Conservation (phyloP, 2,113 vertebrate species). For the Agelaius tricolor region DNA sequence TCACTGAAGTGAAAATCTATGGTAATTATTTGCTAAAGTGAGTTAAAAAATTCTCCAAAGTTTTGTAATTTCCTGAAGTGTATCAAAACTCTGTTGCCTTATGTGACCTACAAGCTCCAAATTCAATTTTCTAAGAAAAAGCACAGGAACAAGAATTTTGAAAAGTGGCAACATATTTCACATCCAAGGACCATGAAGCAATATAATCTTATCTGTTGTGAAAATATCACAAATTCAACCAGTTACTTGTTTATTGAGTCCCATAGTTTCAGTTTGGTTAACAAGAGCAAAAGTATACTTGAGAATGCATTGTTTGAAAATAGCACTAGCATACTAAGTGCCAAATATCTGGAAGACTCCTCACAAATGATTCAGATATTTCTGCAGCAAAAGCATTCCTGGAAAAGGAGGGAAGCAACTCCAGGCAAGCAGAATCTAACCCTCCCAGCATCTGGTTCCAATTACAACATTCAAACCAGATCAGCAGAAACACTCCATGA, state of each 20-base stretch:
- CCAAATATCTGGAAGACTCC: background rate
- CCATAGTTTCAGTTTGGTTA: background rate
- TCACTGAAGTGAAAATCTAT: background rate
- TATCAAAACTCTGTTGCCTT: background rate
- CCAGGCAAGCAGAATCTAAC: background rate
- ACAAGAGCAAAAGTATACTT: background rate
- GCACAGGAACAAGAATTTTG: background rate
- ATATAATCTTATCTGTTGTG: background rate
- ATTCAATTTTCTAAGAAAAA: background rate
- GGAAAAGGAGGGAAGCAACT: background rate
- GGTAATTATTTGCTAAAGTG: background rate
- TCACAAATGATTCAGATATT: slow-evolving; percentile 20
- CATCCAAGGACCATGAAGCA: background rate
- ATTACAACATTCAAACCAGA: slow-evolving; percentile 20
- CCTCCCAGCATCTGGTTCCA: slow-evolving; percentile 30
- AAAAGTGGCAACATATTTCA: background rate
- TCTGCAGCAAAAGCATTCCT: background rate
- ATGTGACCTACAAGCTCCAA: background rate
- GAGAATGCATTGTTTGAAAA: background rate
- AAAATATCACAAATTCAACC: background rate
- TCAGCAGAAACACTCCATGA: slow-evolving; percentile 30
- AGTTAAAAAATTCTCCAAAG: background rate
- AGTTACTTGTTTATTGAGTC: background rate
- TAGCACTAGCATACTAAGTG: background rate
- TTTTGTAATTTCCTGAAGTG: background rate